These are phyloP conservation scores for Melipona bicolor DNA, from an alignment of 2,888 invertebrate genomes.

Conservation along the genomic window DNA sequence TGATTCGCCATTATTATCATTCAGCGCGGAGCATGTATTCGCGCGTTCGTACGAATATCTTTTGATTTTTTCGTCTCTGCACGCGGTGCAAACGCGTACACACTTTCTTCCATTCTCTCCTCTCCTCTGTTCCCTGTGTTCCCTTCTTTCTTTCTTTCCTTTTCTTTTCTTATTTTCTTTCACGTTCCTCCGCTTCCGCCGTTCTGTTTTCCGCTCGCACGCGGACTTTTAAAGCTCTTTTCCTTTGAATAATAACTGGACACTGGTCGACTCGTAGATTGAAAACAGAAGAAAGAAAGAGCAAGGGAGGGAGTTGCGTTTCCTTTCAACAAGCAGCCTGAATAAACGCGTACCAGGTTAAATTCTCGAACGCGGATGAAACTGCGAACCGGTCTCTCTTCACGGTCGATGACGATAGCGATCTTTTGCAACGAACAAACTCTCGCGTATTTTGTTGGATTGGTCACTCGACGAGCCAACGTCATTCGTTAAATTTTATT, in stretches of 20 bases:
- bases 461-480: too few relatives aligned
- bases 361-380: background rate
- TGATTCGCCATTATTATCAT: slow-evolving; percentile 13
- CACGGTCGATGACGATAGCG: background rate
- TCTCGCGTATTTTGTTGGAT: background rate
- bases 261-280: background rate
- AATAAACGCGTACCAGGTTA: slow-evolving; percentile 11
- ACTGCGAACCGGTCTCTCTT: background rate
- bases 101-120: slow-evolving; percentile 34
- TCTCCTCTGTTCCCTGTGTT: slow-evolving; percentile 4
- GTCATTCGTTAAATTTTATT: too few relatives aligned
- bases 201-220: slow-evolving; percentile 9
- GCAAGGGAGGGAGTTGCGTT: slow-evolving; percentile 5
- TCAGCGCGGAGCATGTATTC: slow-evolving; percentile 3
- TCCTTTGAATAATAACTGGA: slow-evolving; percentile 24
- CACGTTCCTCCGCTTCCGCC: background rate
- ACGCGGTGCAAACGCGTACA: slow-evolving; percentile 62
- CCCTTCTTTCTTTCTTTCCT: background rate
- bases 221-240: slow-evolving; percentile 9
- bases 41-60: slow-evolving; percentile 30
- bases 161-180: background rate
- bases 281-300: background rate
- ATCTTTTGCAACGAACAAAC: background rate
- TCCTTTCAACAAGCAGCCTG: slow-evolving; percentile 9
- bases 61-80: slow-evolving; percentile 38